Evolutionary conservation across 2,888 invertebrate genomes (phyloP).

Genomic region (Morpho achilles): DNA sequence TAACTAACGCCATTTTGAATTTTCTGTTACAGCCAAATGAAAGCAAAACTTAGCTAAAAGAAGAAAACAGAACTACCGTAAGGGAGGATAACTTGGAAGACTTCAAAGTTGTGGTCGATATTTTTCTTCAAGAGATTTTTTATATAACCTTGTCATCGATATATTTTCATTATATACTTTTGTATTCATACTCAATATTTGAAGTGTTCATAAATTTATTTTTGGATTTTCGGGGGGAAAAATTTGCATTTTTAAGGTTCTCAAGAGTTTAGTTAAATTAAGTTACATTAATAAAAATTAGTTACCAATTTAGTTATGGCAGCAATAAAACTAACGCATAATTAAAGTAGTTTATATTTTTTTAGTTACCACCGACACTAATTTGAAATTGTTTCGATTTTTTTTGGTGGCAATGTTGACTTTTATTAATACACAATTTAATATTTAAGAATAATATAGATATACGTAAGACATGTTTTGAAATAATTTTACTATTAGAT

Average conservation of each 20-base stretch:
- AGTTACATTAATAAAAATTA: neutral
- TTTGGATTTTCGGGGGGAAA: neutral
- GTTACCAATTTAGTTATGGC: conserved; percentile 10
- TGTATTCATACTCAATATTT: neutral
- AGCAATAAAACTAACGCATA: conserved; percentile 4
- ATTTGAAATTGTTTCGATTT: conserved; percentile 15
- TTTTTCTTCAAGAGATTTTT: neutral
- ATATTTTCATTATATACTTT: neutral
- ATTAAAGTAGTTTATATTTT: neutral
- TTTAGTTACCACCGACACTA: conserved; percentile 26
- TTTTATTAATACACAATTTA: conserved; percentile 17
- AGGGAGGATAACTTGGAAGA: conserved; percentile 1
- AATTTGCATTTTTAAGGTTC: conserved; percentile 6
- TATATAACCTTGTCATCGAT: too few relatives aligned
- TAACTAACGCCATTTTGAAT: conserved; percentile 2
- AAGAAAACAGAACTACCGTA: conserved; percentile 4
- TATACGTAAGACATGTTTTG: conserved; percentile 54
- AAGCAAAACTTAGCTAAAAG: conserved; percentile 14
- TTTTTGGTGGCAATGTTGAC: conserved; percentile 25
- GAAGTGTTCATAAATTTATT: neutral
- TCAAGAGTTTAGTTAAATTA: too few relatives aligned
- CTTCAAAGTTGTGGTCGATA: neutral
- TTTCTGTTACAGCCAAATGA: conserved; percentile 24
- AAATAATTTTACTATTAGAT: conserved; percentile 52
- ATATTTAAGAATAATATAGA: conserved; percentile 27